Conservation (phyloP, 2,113 vertebrate genomes). For the Numida meleagris region DNA sequence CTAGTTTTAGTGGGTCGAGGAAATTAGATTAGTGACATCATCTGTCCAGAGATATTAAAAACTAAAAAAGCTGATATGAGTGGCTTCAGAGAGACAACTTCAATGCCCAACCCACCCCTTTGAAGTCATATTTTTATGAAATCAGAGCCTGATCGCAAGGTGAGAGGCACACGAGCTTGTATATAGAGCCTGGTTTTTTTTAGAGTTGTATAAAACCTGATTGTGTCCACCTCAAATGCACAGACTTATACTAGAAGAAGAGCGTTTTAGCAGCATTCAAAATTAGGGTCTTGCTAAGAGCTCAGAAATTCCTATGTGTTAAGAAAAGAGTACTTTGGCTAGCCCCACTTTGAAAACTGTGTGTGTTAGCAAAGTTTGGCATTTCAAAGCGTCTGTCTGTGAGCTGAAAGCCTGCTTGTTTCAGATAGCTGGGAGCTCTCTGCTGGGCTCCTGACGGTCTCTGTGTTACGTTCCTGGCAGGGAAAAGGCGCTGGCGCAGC, state of each 20-base stretch:
- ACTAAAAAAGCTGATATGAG: neutral
- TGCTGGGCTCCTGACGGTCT: conserved; percentile 15
- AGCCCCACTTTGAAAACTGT: neutral
- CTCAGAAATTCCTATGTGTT: neutral
- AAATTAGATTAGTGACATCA: neutral
- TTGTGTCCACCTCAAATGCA: neutral
- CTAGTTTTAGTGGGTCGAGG: neutral
- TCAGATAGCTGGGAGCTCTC: neutral
- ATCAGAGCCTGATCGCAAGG: neutral
- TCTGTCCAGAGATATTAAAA: neutral
- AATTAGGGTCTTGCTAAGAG: neutral
- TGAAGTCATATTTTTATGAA: neutral
- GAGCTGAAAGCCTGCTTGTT: conserved; percentile 61
- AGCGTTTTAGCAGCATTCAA: neutral
- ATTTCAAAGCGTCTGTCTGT: neutral
- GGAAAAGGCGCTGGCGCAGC: neutral
- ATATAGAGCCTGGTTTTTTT: neutral
- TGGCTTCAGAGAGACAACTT: neutral
- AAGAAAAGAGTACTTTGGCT: neutral
- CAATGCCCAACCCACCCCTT: neutral
- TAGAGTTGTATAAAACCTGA: neutral
- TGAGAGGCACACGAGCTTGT: neutral
- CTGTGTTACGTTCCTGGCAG: neutral
- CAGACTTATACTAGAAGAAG: neutral
- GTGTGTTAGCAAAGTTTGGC: neutral